Evolutionary conservation across 2,797 vertebrate genomes (phyloP).

Genomic region (Sebastolobus alascanus): DNA sequence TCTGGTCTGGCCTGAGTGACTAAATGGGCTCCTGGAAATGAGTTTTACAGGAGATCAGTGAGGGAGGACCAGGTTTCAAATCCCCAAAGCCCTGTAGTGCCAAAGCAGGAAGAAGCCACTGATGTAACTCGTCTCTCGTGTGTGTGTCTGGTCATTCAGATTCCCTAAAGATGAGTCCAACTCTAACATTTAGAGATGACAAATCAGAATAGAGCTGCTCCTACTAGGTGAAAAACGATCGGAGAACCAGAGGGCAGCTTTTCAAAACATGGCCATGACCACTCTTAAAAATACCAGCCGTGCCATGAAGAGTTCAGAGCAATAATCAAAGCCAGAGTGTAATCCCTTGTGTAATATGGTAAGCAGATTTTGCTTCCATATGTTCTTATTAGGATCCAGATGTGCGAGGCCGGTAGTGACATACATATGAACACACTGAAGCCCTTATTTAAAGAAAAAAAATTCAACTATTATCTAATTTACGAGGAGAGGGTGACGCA

Average conservation of each 20-base stretch:
- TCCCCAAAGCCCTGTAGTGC: constrained; percentile 56
- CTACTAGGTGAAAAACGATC: not conserved
- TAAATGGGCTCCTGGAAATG: constrained; percentile 54
- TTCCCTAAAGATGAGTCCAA: constrained; percentile 17
- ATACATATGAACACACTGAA: constrained; percentile 49
- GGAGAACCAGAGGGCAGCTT: constrained; percentile 28
- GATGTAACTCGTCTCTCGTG: constrained; percentile 27
- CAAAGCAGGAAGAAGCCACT: constrained; percentile 64
- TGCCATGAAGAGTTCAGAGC: constrained; percentile 47
- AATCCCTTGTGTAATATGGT: constrained; percentile 62
- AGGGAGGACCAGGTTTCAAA: constrained; percentile 55
- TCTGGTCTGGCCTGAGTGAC: constrained; percentile 33
- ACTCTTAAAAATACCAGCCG: constrained; percentile 39
- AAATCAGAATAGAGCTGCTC: constrained; percentile 11
- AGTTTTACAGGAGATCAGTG: constrained; percentile 66
- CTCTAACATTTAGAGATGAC: constrained; percentile 21
- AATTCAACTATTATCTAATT: constrained; percentile 51
- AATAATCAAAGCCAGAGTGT: constrained; percentile 59
- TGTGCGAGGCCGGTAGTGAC: constrained; percentile 56
- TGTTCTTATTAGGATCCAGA: constrained; percentile 74
- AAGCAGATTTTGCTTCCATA: constrained; percentile 63
- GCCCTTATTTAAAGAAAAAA: constrained; percentile 33
- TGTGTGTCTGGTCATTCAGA: constrained; percentile 43
- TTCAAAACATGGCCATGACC: constrained; percentile 45
- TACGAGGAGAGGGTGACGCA: constrained; percentile 1